Evolutionary conservation across 2,888 invertebrate species (phyloP).

Genomic region (Drosophila rellima): DNA sequence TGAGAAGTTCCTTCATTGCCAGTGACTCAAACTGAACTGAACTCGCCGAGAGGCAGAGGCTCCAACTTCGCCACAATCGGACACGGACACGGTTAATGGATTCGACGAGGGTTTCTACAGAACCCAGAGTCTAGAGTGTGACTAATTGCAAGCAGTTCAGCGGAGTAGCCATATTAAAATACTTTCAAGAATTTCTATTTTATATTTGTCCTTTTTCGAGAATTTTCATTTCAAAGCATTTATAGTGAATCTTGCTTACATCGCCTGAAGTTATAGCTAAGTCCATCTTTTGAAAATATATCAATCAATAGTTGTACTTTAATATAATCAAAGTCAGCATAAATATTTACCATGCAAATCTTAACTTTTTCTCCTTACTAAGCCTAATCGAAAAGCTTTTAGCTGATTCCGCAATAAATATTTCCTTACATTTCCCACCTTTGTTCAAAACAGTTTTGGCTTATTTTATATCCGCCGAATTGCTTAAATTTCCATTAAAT

Average conservation of each 20-base stretch:
- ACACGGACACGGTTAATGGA: conserved; percentile 6
- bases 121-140: background rate
- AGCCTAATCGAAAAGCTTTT: conserved; percentile 17
- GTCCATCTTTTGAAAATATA: background rate
- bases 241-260: background rate
- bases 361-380: background rate
- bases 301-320: background rate
- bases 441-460: background rate
- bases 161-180: too few species aligned
- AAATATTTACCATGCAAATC: too few species aligned
- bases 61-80: background rate
- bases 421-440: conserved; percentile 2
- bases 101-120: background rate
- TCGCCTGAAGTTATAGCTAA: too few species aligned
- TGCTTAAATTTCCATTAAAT: conserved; percentile 24
- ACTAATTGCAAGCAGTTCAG: too few species aligned
- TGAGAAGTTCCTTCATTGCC: conserved; percentile 28
- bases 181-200: too few species aligned
- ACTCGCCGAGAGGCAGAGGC: too few species aligned
- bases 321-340: too few species aligned
- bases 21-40: background rate
- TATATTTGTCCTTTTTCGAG: background rate
- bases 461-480: background rate
- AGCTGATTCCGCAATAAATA: background rate
- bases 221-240: background rate